Evolutionary conservation across 2,888 invertebrate genomes (phyloP).

Genomic region (Xiphydria camelus): DNA sequence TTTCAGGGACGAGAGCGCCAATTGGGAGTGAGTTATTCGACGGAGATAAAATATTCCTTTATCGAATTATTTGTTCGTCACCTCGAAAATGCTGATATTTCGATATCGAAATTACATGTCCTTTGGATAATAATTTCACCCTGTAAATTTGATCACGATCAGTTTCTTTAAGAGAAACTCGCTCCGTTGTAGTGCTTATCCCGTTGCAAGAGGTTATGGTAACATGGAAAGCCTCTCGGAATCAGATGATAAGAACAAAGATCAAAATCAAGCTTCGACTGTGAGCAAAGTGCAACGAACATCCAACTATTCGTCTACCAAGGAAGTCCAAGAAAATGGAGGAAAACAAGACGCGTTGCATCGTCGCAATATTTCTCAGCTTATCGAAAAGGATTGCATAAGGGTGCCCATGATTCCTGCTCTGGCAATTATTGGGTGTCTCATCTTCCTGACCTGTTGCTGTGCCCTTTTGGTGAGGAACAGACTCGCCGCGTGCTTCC

Average conservation of each 20-base stretch:
- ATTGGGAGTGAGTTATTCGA: too few species aligned
- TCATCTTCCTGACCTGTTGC: constrained; percentile 27
- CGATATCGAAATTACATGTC: background rate
- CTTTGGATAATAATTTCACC: too few species aligned
- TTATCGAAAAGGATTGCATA: background rate
- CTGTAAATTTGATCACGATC: background rate
- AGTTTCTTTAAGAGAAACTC: background rate
- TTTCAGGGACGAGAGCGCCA: too few species aligned
- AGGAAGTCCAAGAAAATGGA: background rate
- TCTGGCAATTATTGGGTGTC: constrained; percentile 19
- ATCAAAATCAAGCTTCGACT: background rate
- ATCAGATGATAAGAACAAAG: background rate
- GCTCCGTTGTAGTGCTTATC: background rate
- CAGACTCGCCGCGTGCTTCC: constrained; percentile 21
- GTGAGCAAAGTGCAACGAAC: background rate
- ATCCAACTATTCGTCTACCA: background rate
- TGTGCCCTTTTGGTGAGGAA: constrained; percentile 29
- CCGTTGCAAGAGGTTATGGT: background rate
- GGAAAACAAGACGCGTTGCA: background rate
- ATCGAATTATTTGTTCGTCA: background rate
- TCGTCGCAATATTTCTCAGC: background rate
- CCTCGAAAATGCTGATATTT: too few species aligned
- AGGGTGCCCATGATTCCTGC: constrained; percentile 3
- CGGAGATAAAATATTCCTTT: too few species aligned
- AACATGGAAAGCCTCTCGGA: too few species aligned